Base-by-base conservation (phyloP, 2,888 invertebrate species). In the Cerceris ruficornis region DNA sequence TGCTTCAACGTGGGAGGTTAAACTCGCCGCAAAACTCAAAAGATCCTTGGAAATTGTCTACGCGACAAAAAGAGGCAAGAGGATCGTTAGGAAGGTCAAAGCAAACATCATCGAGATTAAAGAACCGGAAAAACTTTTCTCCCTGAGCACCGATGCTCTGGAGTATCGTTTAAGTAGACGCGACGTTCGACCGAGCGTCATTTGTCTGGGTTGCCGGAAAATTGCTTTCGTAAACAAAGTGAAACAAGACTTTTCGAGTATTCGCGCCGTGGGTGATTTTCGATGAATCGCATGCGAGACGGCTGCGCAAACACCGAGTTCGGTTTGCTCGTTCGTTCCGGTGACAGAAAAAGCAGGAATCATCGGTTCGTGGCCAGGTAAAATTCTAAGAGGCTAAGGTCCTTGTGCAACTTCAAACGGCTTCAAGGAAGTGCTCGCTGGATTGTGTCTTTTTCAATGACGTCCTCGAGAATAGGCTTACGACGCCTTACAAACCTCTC, bases 161-260 rank as follows among this genome's bases (percentile, higher is more conserved):
- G 50, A 52, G 17, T 50, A 55, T 75, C 55, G 55, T 54, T 28
- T 55, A 49, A 77, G 61, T 59, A 58, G 54, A 50, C 64, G 43
- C 42, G 61, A 69, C 65, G 49, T 65, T 62, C 54, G 49, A 57
- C 17, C 17, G 55, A 55, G 54, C 60, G 60, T 54, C 69, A 69
- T 75, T 78, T 76, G 70, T 66, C 70, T 73, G 58, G 59, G 70
- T 74, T 73, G 66, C 78, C 77, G 64, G 79, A 80, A 81, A 85
- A 85, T 85, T 86, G 84, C 66, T 82, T 82, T 65, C 57, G 77
- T 80, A 86, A 86, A 86, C 78, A 80, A 65, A 57, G 66, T 65
- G 67, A 68, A 73, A 74, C 76, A 61, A 54, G 72, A 17, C 60
- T 67, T 67, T 66, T 58, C 15, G 61, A 64, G 42, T 60, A 60